These are phyloP conservation scores for Nasonia longicornis DNA, from an alignment of 1,140 invertebrate species.

Conservation along the genomic window DNA sequence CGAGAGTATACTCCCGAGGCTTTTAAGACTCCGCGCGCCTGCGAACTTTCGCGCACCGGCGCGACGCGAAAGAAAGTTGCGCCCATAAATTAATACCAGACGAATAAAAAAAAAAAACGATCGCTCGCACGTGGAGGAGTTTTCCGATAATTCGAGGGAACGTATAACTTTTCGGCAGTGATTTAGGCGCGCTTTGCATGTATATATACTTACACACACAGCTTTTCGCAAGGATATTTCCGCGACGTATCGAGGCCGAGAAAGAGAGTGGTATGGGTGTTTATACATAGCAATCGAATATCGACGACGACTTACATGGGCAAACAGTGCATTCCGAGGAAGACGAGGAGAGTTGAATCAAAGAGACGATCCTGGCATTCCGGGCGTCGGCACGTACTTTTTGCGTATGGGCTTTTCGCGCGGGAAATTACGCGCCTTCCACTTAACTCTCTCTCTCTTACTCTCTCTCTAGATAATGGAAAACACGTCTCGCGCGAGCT, in stretches of 20 bases:
- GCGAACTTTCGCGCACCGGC: background rate
- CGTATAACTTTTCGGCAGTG: background rate
- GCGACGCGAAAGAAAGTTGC: background rate
- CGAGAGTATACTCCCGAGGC: background rate
- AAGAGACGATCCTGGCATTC: conserved; percentile 18
- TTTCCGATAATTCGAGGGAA: background rate
- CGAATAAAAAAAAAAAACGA: background rate
- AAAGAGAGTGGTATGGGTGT: too few species aligned
- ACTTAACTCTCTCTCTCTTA: background rate
- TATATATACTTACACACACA: background rate
- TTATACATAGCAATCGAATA: conserved; percentile 21
- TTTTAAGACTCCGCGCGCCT: background rate
- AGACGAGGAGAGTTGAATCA: background rate
- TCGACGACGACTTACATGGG: conserved; percentile 14
- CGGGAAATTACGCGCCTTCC: background rate
- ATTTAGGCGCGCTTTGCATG: background rate
- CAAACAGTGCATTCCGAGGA: conserved; percentile 22
- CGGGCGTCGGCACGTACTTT: conserved; percentile 12
- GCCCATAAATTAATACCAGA: background rate
- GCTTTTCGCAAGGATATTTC: background rate
- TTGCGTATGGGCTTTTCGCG: background rate
- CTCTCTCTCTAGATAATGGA: conserved; percentile 18
- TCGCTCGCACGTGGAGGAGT: background rate
- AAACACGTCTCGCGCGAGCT: background rate
- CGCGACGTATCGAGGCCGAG: too few species aligned